A percentile compares a stretch with the other conserved stretches of the same genome.
Conservation (phyloP, 1,140 invertebrate genomes). For the Rhagoletis zephyria region DNA sequence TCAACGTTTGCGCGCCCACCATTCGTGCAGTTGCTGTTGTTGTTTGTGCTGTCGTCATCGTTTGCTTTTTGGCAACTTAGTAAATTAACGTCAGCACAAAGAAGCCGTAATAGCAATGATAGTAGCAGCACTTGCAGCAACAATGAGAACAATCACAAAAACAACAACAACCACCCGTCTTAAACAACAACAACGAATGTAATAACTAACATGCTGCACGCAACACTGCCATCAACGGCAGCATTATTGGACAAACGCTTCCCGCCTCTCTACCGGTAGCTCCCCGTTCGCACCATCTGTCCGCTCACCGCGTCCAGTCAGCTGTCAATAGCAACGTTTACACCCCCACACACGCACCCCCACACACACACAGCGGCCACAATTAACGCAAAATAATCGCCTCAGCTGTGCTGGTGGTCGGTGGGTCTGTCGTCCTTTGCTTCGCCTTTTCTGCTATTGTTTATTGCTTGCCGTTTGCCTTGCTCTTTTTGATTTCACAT, state of each 20-base stretch:
- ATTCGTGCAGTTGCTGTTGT: background rate
- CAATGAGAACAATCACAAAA: background rate
- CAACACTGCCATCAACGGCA: background rate
- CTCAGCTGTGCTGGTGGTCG: background rate
- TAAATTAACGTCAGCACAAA: constrained; percentile 20
- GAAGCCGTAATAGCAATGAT: background rate
- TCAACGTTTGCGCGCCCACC: background rate
- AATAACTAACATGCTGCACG: background rate
- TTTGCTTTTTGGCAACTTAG: constrained; percentile 26
- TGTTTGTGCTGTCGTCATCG: background rate
- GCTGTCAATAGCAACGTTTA: background rate
- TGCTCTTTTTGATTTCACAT: too few relatives aligned
- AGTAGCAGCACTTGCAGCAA: background rate
- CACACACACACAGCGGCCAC: background rate
- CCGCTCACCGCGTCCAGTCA: background rate
- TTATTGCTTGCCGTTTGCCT: background rate
- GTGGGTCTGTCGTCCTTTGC: background rate
- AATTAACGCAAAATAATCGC: constrained; percentile 39
- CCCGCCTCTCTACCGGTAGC: background rate
- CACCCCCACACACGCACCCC: background rate
- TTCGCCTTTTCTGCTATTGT: background rate
- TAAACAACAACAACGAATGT: background rate
- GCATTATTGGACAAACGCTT: background rate
- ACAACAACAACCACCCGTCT: background rate
- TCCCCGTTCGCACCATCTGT: background rate